Evolutionary conservation across 2,888 invertebrate genomes (phyloP), one percentile per base, ranked within the genome.

Genomic region (Geophilus truncorum): DNA sequence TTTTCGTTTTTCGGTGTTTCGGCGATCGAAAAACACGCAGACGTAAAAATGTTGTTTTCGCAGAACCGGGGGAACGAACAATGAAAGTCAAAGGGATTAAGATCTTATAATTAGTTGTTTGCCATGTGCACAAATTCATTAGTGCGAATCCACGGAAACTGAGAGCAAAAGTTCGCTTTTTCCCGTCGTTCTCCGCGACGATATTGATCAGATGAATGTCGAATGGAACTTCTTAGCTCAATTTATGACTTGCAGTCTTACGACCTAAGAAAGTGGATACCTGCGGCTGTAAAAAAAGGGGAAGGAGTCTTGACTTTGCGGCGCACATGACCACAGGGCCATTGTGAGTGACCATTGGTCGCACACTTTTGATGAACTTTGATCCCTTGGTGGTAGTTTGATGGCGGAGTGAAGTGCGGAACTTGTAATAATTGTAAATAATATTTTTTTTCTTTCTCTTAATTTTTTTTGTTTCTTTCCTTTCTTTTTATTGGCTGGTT

Each of bases 281-380:
- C 70, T 70, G 70, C 25, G 70, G 70, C 70, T 70, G 25, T 70
- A 70, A 70, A 70, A 70, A 70, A 70, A n/a, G n/a, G n/a, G n/a
- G 70, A 70, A 70, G 28, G 28, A 70, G 25, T 70, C 70, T 70
- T 28, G 28, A 70, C 15, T 70, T 70, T 70, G 51, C 28, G 70
- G 70, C 10, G 70, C 70, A 70, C 70, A 70, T 70, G 70, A 70
- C 70, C 70, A 70, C 70, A 70, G 70, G 70, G 70, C 70, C 28
- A 70, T 70, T 70, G 70, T 70, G 70, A 70, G 70, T 70, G 70
- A 70, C 70, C 70, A 28, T 70, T 70, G 70, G 70, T 70, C 28
- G 3, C 1, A 25, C 25, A 70, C 25, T 28, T 70, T 70, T 70
- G 70, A 70, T 70, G 70, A 70, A 70, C 25, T 70, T 70, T 25